Base-by-base conservation (phyloP, 2,113 vertebrate species). In the Neopipo cinnamomea region DNA sequence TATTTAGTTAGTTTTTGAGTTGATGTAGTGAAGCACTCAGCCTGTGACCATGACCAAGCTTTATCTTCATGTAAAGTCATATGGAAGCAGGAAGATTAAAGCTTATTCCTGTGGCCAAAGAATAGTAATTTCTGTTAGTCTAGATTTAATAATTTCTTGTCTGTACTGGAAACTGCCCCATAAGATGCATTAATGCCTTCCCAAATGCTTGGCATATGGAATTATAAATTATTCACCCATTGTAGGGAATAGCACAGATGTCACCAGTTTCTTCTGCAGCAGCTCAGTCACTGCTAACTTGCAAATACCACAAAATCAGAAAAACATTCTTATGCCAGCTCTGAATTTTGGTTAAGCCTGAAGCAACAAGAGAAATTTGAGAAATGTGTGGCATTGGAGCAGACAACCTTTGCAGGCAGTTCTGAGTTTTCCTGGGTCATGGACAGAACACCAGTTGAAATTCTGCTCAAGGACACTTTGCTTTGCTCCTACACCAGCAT, bases 181-280 rank as follows among this genome's bases (percentile, higher is more conserved):
- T 12, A 55, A 75, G 25, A 83, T 58, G 74, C 52, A 82, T 62
- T 56, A 6, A 42, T 46, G 41, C 39, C 75, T 76, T 53, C 44
- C 67, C 63, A 91, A 90, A 85, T 25, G 7, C n/a, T 49, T n/a
- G 50, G 53, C 88, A 93, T 66, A 80, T 77, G 83, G 79, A 88
- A 80, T 88, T 41, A 91, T 53, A 76, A 93, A 95, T 95, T 93
- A 93, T 92, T 93, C 88, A 92, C 19, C 46, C 79, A 10, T 9
- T 86, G 79, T 25, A 73, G 68, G 46, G 62, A 93, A 50, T 24
- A 93, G 82, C 85, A 73, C 94, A 93, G 79, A 94, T 92, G 85
- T 83, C 85, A 88, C 59, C 63, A 70, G 58, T 91, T 91, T 70
- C 67, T 66, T 74, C 82, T 66, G 46, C 42, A 67, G 46, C 42